Conservation (phyloP, 2,888 invertebrate genomes). For the Sesia apiformis region DNA sequence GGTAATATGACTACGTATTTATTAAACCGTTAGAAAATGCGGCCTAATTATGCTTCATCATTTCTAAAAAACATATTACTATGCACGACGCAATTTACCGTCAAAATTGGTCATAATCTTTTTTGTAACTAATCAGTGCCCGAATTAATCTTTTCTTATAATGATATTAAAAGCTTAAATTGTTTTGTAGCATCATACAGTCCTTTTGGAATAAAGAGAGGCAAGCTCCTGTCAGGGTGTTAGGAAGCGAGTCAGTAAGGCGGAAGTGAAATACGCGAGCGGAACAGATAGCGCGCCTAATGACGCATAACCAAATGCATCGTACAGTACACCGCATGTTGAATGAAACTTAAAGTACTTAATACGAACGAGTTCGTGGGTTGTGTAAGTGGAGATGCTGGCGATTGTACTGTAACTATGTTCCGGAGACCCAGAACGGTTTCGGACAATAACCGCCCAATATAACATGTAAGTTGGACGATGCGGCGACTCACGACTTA, state of each 20-base stretch:
- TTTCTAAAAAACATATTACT: background rate
- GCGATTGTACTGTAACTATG: background rate
- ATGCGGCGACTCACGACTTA: background rate
- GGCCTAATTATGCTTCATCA: background rate
- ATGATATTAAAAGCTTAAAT: background rate
- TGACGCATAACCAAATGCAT: slow-evolving; percentile 17
- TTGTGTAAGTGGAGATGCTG: background rate
- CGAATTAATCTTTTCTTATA: no score
- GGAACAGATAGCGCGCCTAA: slow-evolving; percentile 15
- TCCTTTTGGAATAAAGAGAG: background rate
- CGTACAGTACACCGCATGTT: slow-evolving; percentile 2
- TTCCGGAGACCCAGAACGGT: background rate
- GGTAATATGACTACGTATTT: slow-evolving; percentile 12
- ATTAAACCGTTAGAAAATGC: background rate
- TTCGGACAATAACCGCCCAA: background rate
- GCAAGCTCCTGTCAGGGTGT: slow-evolving; percentile 1
- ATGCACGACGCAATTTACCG: background rate
- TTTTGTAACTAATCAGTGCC: no score
- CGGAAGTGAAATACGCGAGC: slow-evolving; percentile 12
- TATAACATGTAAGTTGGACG: background rate
- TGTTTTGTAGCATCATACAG: background rate
- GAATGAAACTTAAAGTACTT: background rate
- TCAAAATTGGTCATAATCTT: no score
- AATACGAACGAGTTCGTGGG: background rate
- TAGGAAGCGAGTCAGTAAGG: slow-evolving; percentile 5